A percentile compares a stretch with the other conserved stretches of the same genome.
Evolutionary conservation across 1,140 invertebrate species (phyloP).

Genomic region (Ganaspis sp.): DNA sequence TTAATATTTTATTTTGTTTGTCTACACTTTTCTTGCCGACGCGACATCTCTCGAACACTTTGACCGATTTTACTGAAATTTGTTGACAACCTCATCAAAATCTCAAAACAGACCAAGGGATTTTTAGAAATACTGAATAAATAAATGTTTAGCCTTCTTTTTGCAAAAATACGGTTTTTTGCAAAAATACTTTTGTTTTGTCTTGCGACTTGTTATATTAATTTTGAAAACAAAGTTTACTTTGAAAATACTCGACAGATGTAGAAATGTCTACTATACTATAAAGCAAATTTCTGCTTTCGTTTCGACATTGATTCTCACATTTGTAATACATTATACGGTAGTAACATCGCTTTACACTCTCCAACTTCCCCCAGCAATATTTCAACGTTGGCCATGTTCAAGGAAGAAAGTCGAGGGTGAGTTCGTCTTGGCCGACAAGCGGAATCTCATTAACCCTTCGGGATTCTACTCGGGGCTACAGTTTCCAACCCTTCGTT

Average conservation of each 20-base stretch:
- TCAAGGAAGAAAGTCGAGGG: slow-evolving; percentile 43
- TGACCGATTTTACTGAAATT: too few species aligned
- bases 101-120: too few species aligned
- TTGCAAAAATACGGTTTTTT: too few species aligned
- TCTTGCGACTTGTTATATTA: too few species aligned
- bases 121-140: too few species aligned
- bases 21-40: too few species aligned
- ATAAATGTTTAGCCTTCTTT: too few species aligned
- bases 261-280: neutral
- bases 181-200: too few species aligned
- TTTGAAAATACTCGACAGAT: neutral
- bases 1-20: too few species aligned
- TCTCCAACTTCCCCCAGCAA: neutral
- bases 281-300: neutral
- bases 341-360: neutral
- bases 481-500: slow-evolving; percentile 56
- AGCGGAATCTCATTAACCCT: slow-evolving; percentile 63
- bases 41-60: too few species aligned
- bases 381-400: slow-evolving; percentile 43
- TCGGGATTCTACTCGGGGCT: slow-evolving; percentile 47
- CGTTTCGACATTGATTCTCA: slow-evolving; percentile 5
- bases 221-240: neutral
- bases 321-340: slow-evolving; percentile 21
- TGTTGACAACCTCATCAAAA: too few species aligned
- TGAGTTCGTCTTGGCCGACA: slow-evolving; percentile 48